phyloP scores from a whole-genome alignment of 92 coral and sea anemone species.

The Paragorgia papillata region DNA sequence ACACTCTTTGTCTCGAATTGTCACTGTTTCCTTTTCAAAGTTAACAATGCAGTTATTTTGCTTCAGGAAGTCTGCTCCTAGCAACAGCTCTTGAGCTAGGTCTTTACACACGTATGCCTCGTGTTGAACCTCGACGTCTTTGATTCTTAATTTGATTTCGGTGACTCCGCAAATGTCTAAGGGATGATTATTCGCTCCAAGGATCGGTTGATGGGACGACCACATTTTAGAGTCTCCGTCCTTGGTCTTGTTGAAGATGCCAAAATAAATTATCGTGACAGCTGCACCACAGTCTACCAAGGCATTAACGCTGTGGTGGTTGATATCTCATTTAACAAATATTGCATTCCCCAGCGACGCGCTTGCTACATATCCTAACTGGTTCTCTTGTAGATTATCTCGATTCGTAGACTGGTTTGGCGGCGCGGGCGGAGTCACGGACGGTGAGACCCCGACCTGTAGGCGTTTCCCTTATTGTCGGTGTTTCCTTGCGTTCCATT shows the following conservation, averaged over 20 bases:
- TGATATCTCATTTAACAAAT: not conserved
- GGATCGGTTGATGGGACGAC: not conserved
- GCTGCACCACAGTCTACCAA: constrained; percentile 22
- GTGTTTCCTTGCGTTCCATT: not conserved
- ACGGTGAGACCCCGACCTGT: not conserved
- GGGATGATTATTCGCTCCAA: constrained; percentile 18
- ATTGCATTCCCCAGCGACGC: constrained; percentile 8
- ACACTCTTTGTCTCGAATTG: not conserved
- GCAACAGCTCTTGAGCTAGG: constrained; percentile 17
- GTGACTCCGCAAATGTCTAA: constrained; percentile 5
- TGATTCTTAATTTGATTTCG: not conserved
- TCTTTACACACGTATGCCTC: not conserved
- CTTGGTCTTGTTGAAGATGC: not conserved
- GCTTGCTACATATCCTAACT: not conserved
- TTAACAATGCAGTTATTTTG: not conserved
- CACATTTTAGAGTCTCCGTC: not conserved
- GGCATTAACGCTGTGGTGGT: not conserved
- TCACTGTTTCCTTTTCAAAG: constrained; percentile 10
- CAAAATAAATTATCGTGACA: not conserved
- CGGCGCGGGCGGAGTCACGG: constrained; percentile 10
- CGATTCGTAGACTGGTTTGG: not conserved
- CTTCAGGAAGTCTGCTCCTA: constrained; percentile 23
- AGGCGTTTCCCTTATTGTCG: constrained; percentile 19
- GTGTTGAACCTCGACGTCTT: not conserved
- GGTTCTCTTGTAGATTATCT: too few relatives aligned